Percentiles rank a stretch among this genome's conserved stretches.
These are phyloP conservation scores for Liolophura sinensis DNA, from an alignment of 1,140 invertebrate genomes.

Conservation along the genomic window DNA sequence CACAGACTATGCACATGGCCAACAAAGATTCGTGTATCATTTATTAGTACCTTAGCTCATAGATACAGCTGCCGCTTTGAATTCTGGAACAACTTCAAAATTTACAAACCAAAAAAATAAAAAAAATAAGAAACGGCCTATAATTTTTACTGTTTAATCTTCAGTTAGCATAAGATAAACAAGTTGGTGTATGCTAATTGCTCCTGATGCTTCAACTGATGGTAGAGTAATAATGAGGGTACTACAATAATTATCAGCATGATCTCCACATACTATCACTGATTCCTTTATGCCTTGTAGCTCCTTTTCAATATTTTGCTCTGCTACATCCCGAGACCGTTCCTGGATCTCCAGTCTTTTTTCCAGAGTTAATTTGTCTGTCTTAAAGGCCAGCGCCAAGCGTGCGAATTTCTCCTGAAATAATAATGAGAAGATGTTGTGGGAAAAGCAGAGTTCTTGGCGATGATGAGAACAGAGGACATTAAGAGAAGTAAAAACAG, in stretches of 20 bases:
- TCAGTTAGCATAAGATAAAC: too few species aligned
- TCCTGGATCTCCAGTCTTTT: slow-evolving; percentile 60
- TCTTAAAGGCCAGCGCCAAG: slow-evolving; percentile 63
- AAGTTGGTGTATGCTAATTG: too few species aligned
- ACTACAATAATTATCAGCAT: slow-evolving; percentile 2
- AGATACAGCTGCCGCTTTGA: too few species aligned
- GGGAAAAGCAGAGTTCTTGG: background rate
- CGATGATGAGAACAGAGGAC: too few species aligned
- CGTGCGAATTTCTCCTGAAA: slow-evolving; percentile 60
- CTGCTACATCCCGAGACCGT: slow-evolving; percentile 62
- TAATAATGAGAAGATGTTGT: background rate
- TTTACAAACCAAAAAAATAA: too few species aligned
- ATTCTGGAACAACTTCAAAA: too few species aligned
- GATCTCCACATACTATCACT: slow-evolving; percentile 46
- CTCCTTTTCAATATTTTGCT: slow-evolving; percentile 61
- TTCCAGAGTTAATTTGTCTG: slow-evolving; percentile 61
- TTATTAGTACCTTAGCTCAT: too few species aligned
- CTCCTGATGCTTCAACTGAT: background rate
- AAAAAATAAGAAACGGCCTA: too few species aligned
- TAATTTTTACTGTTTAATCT: too few species aligned
- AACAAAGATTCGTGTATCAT: too few species aligned
- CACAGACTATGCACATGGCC: too few species aligned
- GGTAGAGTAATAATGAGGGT: background rate
- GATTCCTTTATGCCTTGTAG: slow-evolving; percentile 54
- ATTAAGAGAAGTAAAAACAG: too few species aligned